phyloP scores from a whole-genome alignment of 2,797 vertebrate genomes.

The Ctenopoma kingsleyae region DNA sequence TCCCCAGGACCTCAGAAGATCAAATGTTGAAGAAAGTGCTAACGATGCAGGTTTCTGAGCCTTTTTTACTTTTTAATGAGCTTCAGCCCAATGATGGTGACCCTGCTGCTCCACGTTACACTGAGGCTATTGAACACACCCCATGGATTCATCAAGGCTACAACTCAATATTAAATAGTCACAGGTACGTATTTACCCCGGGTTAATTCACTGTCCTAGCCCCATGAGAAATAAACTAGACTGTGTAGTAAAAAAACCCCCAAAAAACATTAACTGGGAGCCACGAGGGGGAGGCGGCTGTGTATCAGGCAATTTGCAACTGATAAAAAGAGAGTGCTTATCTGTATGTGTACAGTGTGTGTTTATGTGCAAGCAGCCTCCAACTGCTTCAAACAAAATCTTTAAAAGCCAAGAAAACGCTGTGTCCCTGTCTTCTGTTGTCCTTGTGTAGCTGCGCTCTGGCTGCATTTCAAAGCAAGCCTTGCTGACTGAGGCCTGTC shows the following conservation, averaged over 20 bases:
- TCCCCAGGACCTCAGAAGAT: constrained; percentile 56
- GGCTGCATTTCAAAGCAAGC: constrained; percentile 61
- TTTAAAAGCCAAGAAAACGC: constrained; percentile 32
- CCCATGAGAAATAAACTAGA: constrained; percentile 58
- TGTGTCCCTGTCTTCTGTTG: constrained; percentile 12
- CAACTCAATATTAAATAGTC: constrained; percentile 67
- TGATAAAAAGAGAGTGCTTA: constrained; percentile 14
- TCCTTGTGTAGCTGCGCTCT: constrained; percentile 26
- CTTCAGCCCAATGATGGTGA: constrained; percentile 53
- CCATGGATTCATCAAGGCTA: constrained; percentile 61
- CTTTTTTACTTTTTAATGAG: constrained; percentile 74
- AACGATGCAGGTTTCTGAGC: constrained; percentile 61
- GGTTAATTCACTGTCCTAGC: constrained; percentile 50
- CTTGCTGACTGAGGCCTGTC: constrained; percentile 29
- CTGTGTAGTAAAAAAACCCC: constrained; percentile 41
- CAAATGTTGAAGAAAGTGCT: constrained; percentile 65
- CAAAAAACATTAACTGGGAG: constrained; percentile 10
- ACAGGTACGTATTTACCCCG: constrained; percentile 58
- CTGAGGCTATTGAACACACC: constrained; percentile 50
- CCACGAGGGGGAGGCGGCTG: neutral
- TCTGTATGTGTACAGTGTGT: constrained; percentile 1
- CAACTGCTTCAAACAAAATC: constrained; percentile 34
- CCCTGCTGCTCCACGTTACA: constrained; percentile 58
- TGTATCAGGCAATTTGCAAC: constrained; percentile 20
- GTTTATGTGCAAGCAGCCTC: neutral